Percentiles rank a stretch among this genome's conserved stretches.
Conservation (phyloP, 2,888 invertebrate genomes). For the Cryptocephalus primarius region DNA sequence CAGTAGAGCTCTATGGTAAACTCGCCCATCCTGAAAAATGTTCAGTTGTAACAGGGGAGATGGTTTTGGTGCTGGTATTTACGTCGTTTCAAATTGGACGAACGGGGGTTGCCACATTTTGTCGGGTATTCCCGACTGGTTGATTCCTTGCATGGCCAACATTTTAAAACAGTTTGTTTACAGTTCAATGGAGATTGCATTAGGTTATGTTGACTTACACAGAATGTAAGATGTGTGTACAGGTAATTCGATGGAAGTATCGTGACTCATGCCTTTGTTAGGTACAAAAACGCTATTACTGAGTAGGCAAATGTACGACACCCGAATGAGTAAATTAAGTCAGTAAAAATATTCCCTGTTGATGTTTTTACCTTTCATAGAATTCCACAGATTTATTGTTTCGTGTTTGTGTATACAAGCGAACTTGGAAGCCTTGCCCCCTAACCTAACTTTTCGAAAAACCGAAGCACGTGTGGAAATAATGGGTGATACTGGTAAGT, state of each 20-base stretch:
- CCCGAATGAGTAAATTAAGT: too few relatives aligned
- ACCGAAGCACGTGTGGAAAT: background rate
- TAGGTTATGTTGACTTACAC: too few relatives aligned
- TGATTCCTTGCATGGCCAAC: constrained; percentile 41
- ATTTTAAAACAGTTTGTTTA: constrained; percentile 12
- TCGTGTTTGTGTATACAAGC: too few relatives aligned
- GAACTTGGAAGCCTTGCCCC: background rate
- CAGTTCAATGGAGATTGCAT: background rate
- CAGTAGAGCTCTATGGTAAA: constrained; percentile 91
- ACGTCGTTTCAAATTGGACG: constrained; percentile 76
- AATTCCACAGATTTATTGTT: too few relatives aligned
- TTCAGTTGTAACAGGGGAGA: background rate
- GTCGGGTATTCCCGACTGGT: constrained; percentile 66
- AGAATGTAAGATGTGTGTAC: too few relatives aligned
- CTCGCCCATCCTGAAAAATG: constrained; percentile 71
- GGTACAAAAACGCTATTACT: too few relatives aligned
- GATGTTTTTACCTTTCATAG: too few relatives aligned
- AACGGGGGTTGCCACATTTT: constrained; percentile 83
- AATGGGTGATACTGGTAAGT: background rate
- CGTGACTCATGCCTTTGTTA: too few relatives aligned
- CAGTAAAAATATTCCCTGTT: too few relatives aligned
- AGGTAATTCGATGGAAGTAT: too few relatives aligned
- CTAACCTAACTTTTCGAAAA: background rate
- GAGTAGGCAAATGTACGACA: too few relatives aligned
- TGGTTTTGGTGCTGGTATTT: constrained; percentile 30